Base-by-base conservation (phyloP, 2,113 vertebrate genomes). In the Calcarius ornatus region DNA sequence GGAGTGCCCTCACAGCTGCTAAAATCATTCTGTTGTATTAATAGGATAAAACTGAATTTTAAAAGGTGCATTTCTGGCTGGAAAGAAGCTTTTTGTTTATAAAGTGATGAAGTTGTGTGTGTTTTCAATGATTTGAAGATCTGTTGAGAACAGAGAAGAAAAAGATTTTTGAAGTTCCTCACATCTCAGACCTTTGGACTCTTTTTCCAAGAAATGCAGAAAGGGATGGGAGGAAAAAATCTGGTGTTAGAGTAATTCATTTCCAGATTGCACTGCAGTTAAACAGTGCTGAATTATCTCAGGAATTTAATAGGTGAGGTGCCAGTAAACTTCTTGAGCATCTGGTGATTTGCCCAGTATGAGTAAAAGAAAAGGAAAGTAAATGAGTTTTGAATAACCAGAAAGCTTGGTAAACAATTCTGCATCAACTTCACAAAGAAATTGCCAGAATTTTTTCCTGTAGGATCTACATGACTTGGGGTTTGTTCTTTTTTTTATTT, bases 251-350 rank as follows among this genome's bases (percentile, higher is more conserved):
- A 65, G 59, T 75, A 27, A 77, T 91, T 94, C 6, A 71, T 37
- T 88, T 91, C 47, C 79, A 92, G 53, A 63, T 81, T 60, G 43
- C 65, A 78, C 14, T 94, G 38, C 63, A 83, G 54, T 61, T 84
- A 85, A 54, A 60, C 48, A 60, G 21, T 69, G 12, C 54, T 83
- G 71, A 90, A 73, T 94, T 75, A 89, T 87, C 70, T 89, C n/a
- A 89, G 51, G 82, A 94, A 92, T 95, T 88, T 92, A 80, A 65
- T 63, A 90, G 54, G 65, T 92, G 76, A 95, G 38, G 27, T 88
- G 78, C 78, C 53, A 73, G 70, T 73, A 83, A 77, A 65, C 48
- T 57, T 83, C 28, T 81, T 69, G 48, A 86, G 31, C 28, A 56
- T 69, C 79, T 93, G 63, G 35, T 73, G 43, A 35, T 43, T 87